Base-by-base conservation (phyloP, 2,797 vertebrate species). In the Urosaurus nigricauda region DNA sequence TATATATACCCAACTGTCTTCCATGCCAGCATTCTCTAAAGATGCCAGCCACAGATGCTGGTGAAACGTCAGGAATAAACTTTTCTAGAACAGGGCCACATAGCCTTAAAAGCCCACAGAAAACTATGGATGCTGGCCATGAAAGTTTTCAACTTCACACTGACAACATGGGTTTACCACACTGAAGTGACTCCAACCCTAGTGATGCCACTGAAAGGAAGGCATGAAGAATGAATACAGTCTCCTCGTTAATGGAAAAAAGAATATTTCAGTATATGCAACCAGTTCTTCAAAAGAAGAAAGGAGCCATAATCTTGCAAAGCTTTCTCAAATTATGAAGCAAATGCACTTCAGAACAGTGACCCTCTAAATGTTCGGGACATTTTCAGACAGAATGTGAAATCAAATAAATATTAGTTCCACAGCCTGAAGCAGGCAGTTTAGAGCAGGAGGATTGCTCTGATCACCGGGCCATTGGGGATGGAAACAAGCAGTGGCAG, bases 391-490 rank as follows among this genome's bases (percentile, higher is more conserved):
- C 84, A 63, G 84, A 58, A 43, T 77, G 37, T 29, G 68, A 60
- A 75, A 77, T 85, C 84, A 85, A 77, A 77, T 13, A 77, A 77
- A 35, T 43, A 21, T 74, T 19, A 63, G 58, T 65, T 78, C 74
- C 32, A 47, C 58, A 65, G 37, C 74, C 84, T 79, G 74, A 79
- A 78, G 58, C 84, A n/a, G 74, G 29, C 11, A n/a, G 13, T 17
- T 65, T 79, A 29, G 37, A 86, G 40, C 32, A 37, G 77, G 16
- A 80, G 63, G n/a, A 29, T 40, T 56, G 24, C 63, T 80, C 43
- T 87, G 85, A 71, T 87, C 63, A 19, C 7, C 19, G 29, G 43
- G 85, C 47, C 85, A 56, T 17, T 68, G 26, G 32, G n/a, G 63
- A 56, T 32, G 3, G 77, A 21, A 87, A 80, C 85, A 70, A 56